Evolutionary conservation across 1,140 invertebrate species (phyloP).

Genomic region (Radopholus similis): DNA sequence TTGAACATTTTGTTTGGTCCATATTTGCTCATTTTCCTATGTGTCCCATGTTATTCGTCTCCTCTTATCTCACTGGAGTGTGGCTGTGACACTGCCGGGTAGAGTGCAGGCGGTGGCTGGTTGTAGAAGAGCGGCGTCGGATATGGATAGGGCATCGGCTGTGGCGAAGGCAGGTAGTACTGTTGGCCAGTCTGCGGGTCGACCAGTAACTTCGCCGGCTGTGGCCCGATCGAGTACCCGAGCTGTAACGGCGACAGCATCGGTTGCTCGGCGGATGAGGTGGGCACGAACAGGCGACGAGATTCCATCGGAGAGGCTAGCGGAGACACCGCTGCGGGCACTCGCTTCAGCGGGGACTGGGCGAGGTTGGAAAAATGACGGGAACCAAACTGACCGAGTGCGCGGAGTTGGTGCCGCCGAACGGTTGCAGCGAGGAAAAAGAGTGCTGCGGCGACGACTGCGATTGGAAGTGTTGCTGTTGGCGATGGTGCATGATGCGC

Average conservation of each 20-base stretch:
- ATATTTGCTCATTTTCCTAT: too few species aligned
- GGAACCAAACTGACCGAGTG: constrained; percentile 5
- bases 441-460: not conserved
- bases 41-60: too few species aligned
- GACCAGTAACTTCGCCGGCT: constrained; percentile 30
- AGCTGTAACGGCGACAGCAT: not conserved
- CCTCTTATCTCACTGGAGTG: too few species aligned
- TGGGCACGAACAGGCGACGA: constrained; percentile 4
- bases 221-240: not conserved
- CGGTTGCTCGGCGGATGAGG: not conserved
- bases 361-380: not conserved
- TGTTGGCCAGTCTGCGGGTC: constrained; percentile 44
- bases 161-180: constrained; percentile 26
- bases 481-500: not conserved
- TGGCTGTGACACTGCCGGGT: constrained; percentile 6
- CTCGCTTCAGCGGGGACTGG: constrained; percentile 7
- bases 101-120: not conserved
- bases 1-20: too few species aligned
- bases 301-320: constrained; percentile 19
- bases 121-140: constrained; percentile 24
- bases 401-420: constrained; percentile 6
- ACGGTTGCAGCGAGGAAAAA: not conserved
- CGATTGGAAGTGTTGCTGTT: not conserved
- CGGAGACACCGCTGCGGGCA: not conserved
- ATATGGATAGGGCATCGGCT: constrained; percentile 32